phyloP scores from a whole-genome alignment of 2,888 invertebrate species.

The Tetramorium bicarinatum region DNA sequence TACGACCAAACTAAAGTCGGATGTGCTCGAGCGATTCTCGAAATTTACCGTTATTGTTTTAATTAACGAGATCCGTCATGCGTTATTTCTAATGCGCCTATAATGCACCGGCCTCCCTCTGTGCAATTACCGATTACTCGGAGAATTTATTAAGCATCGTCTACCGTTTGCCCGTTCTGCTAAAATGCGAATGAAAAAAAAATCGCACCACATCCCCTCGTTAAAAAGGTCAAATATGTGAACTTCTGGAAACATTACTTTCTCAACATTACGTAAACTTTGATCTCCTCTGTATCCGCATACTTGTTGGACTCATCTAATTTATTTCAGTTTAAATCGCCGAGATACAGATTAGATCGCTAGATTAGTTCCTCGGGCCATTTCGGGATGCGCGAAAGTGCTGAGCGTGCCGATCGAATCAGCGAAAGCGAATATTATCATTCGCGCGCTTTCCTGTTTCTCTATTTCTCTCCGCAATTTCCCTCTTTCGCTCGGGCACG shows the following conservation, averaged over 20 bases:
- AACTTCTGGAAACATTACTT: slow-evolving; percentile 23
- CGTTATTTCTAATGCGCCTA: slow-evolving; percentile 39
- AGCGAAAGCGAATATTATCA: slow-evolving; percentile 31
- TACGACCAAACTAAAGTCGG: slow-evolving; percentile 25
- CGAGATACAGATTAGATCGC: not conserved
- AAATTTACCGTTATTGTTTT: slow-evolving; percentile 40
- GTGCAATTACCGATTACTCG: slow-evolving; percentile 41
- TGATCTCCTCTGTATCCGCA: slow-evolving; percentile 10
- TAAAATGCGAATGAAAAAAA: not conserved
- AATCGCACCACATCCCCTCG: not conserved
- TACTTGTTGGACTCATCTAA: not conserved
- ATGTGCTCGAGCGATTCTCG: slow-evolving; percentile 2
- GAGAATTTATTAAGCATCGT: slow-evolving; percentile 26
- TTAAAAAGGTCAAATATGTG: slow-evolving; percentile 35
- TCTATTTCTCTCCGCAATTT: slow-evolving; percentile 9
- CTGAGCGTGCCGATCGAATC: not conserved
- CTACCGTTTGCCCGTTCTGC: slow-evolving; percentile 8
- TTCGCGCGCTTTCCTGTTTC: slow-evolving; percentile 12
- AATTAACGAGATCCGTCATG: slow-evolving; percentile 51
- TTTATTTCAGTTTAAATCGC: slow-evolving; percentile 6
- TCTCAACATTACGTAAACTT: too few relatives aligned
- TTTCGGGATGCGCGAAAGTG: not conserved
- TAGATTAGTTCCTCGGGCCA: not conserved
- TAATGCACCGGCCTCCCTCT: slow-evolving; percentile 25
- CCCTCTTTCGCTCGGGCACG: slow-evolving; percentile 15